These are phyloP conservation scores for Petromus typicus DNA, from an alignment of 2,113 vertebrate species.

Conservation along the genomic window DNA sequence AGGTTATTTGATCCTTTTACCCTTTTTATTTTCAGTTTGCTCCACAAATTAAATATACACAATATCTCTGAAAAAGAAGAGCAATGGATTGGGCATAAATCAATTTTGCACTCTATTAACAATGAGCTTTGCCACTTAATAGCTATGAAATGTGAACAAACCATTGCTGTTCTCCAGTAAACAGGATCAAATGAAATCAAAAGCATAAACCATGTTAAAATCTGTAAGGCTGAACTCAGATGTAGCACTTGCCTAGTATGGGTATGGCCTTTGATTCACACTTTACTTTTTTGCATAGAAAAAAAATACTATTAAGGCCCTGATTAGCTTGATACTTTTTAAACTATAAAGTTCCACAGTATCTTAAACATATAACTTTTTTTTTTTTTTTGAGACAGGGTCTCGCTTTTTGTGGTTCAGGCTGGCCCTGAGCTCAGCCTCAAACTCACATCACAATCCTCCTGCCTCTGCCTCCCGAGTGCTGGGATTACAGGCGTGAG, in stretches of 20 bases:
- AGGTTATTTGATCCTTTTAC: slow-evolving; percentile 27
- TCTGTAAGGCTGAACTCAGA: background rate
- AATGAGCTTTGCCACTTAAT: background rate
- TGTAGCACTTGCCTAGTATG: background rate
- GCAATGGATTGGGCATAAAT: background rate
- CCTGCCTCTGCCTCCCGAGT: no score
- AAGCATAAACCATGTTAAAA: background rate
- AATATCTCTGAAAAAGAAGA: background rate
- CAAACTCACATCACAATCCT: no score
- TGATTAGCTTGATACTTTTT: background rate
- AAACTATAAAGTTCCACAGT: background rate
- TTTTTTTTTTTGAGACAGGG: no score
- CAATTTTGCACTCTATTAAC: background rate
- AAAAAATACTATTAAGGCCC: background rate
- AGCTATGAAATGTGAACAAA: background rate
- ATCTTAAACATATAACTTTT: slow-evolving; percentile 3
- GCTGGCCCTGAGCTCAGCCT: no score
- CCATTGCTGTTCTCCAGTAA: background rate
- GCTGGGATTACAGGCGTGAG: no score
- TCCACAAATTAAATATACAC: slow-evolving; percentile 45
- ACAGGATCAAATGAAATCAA: background rate
- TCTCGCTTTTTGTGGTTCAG: no score
- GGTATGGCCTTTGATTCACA: background rate
- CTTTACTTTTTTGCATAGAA: background rate
- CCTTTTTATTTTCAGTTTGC: slow-evolving; percentile 2